Conservation (phyloP, 2,797 vertebrate genomes). For the Hemibagrus guttatus region DNA sequence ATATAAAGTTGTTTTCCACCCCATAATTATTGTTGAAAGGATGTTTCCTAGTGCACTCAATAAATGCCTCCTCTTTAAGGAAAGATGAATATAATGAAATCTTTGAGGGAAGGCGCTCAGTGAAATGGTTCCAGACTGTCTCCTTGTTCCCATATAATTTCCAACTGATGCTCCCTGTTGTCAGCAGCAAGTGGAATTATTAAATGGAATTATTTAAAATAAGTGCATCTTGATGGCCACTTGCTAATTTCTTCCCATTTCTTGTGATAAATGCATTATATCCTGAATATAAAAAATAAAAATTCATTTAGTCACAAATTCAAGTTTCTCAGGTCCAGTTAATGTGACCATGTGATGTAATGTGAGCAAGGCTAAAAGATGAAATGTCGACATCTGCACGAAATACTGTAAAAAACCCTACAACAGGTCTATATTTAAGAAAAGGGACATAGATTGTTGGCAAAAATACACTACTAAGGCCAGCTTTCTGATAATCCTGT, state of each 20-base stretch:
- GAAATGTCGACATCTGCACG: neutral
- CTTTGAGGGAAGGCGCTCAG: neutral
- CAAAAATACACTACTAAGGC: neutral
- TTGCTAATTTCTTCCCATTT: neutral
- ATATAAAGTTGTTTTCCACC: neutral
- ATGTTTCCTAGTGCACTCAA: neutral
- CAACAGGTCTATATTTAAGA: neutral
- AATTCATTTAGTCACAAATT: neutral
- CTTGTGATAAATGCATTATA: no score
- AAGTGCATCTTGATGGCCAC: neutral
- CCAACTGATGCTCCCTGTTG: constrained; percentile 1
- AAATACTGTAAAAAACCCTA: neutral
- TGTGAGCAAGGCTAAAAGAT: neutral
- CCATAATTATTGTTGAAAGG: neutral
- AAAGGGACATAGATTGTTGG: neutral
- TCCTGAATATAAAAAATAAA: neutral
- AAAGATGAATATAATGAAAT: constrained; percentile 19
- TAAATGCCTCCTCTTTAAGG: neutral
- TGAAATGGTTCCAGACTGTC: constrained; percentile 8
- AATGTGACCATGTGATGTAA: neutral
- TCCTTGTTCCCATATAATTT: constrained; percentile 16
- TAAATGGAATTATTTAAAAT: constrained; percentile 30
- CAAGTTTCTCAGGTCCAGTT: neutral
- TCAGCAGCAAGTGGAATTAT: constrained; percentile 20
- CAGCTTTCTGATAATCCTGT: neutral